Evolutionary conservation across 92 coral and sea anemone genomes (phyloP).

Genomic region (Metridium senile): DNA sequence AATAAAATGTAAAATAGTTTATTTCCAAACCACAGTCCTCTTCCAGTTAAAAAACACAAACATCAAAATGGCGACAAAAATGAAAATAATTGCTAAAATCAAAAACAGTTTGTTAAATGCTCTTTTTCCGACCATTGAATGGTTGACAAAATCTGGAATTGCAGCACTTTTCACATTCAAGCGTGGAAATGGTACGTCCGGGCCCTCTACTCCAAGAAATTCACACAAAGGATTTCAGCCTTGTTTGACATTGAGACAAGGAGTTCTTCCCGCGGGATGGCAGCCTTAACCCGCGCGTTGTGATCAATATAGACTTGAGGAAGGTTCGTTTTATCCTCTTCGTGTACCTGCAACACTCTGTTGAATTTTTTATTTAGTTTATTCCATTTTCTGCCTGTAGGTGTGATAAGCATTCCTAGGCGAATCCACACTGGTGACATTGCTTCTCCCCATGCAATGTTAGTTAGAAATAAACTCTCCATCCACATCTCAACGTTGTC

Average conservation of each 20-base stretch:
- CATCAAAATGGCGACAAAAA: too few relatives aligned
- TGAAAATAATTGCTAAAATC: too few relatives aligned
- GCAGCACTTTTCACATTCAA: constrained; percentile 7
- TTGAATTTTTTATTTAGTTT: too few relatives aligned
- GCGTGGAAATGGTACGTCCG: constrained; percentile 21
- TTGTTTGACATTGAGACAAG: constrained; percentile 28
- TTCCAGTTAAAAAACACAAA: background rate
- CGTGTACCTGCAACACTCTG: background rate
- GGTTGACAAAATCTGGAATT: constrained; percentile 23
- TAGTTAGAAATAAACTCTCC: background rate
- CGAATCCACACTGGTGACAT: background rate
- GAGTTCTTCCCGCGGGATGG: constrained; percentile 5
- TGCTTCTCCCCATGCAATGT: background rate
- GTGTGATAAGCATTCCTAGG: background rate
- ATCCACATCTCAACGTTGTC: background rate
- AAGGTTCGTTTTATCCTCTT: background rate
- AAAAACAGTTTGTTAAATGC: constrained; percentile 38
- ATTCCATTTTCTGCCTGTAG: background rate
- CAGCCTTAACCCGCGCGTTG: constrained; percentile 17
- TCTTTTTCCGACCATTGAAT: constrained; percentile 41
- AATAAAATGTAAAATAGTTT: too few relatives aligned
- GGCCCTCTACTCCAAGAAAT: constrained; percentile 10
- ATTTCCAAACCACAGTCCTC: too few relatives aligned
- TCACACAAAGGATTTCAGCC: constrained; percentile 24
- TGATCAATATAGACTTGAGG: background rate